A percentile compares a stretch with the other conserved stretches of the same genome.
These are phyloP conservation scores for Troides aeacus DNA, from an alignment of 2,888 invertebrate genomes.

Conservation along the genomic window DNA sequence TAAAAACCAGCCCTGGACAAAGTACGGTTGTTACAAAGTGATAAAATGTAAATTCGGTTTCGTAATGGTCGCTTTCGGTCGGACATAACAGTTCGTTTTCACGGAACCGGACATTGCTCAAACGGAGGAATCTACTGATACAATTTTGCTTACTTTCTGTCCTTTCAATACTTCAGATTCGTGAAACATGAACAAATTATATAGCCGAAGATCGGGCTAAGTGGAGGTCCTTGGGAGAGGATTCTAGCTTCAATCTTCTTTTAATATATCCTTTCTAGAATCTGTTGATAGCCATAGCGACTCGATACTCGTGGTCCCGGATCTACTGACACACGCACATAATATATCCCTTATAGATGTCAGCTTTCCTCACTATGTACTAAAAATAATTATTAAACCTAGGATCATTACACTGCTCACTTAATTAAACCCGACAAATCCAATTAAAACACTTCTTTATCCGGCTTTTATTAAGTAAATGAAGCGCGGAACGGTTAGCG, in stretches of 20 bases:
- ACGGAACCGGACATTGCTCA: conserved; percentile 5
- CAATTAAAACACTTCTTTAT: conserved; percentile 4
- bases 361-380: too few species aligned
- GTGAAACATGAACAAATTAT: too few species aligned
- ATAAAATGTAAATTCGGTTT: conserved; percentile 26
- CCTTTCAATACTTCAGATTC: background rate
- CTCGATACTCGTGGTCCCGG: too few species aligned
- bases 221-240: too few species aligned
- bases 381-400: too few species aligned
- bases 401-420: background rate
- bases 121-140: conserved; percentile 13
- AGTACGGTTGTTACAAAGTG: conserved; percentile 18
- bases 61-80: conserved; percentile 17
- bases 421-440: background rate
- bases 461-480: background rate
- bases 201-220: too few species aligned
- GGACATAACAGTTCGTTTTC: conserved; percentile 12
- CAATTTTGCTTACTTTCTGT: conserved; percentile 9
- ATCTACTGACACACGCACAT: too few species aligned
- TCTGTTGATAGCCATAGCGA: too few species aligned
- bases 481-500: conserved; percentile 3
- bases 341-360: too few species aligned
- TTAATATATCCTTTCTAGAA: too few species aligned
- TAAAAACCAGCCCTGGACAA: conserved; percentile 4
- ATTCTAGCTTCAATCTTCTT: too few species aligned